Conservation (phyloP, 2,888 invertebrate species). For the Thera britannica region DNA sequence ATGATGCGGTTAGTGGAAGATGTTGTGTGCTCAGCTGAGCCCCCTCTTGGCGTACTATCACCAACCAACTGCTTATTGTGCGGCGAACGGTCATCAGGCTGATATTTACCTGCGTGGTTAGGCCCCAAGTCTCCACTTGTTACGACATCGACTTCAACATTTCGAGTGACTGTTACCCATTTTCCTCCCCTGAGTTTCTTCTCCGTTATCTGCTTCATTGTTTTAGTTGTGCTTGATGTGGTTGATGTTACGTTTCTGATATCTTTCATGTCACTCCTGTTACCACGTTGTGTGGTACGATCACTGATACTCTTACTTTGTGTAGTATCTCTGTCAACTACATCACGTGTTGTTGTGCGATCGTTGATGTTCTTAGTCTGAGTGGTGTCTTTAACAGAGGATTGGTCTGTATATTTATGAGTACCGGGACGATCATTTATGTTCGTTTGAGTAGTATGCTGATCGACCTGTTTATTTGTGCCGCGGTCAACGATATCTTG, state of each 20-base stretch:
- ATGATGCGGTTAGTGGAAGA: slow-evolving; percentile 51
- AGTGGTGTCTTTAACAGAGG: slow-evolving; percentile 39
- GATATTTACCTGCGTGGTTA: slow-evolving; percentile 15
- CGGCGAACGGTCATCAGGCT: slow-evolving; percentile 44
- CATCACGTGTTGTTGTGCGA: slow-evolving; percentile 49
- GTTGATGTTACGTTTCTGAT: slow-evolving; percentile 60
- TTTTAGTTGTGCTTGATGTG: slow-evolving; percentile 78
- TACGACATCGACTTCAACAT: slow-evolving; percentile 87
- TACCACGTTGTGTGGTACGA: slow-evolving; percentile 56
- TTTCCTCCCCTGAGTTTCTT: slow-evolving; percentile 82
- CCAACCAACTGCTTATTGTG: slow-evolving; percentile 41
- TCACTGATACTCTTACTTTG: slow-evolving; percentile 52
- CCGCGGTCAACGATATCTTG: slow-evolving; percentile 50
- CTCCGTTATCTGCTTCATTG: slow-evolving; percentile 83
- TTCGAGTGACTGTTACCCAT: slow-evolving; percentile 82
- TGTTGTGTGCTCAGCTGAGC: slow-evolving; percentile 54
- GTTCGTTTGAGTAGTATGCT: slow-evolving; percentile 28
- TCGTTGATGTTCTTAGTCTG: slow-evolving; percentile 43
- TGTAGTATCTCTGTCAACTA: slow-evolving; percentile 48
- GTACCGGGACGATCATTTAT: slow-evolving; percentile 29
- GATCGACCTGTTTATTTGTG: slow-evolving; percentile 28
- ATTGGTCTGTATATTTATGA: slow-evolving; percentile 11
- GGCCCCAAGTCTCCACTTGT: slow-evolving; percentile 51
- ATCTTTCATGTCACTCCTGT: slow-evolving; percentile 63
- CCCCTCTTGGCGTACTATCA: slow-evolving; percentile 52